Conservation (phyloP, 2,888 invertebrate genomes). For the Sminthurides aquaticus region DNA sequence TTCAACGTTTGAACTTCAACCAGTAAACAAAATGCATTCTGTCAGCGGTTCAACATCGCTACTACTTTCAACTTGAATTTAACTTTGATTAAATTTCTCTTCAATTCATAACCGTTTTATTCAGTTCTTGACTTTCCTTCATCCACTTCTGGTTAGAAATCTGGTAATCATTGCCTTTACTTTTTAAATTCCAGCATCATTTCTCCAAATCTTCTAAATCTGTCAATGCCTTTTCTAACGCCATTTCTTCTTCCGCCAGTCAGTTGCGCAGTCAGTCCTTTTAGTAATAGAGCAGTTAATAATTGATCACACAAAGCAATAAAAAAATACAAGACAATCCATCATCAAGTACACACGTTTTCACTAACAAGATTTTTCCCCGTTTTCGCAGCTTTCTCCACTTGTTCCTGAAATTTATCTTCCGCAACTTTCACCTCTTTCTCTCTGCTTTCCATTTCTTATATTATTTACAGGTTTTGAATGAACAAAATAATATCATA, state of each 20-base stretch:
- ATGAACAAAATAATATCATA: no score
- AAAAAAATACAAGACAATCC: no score
- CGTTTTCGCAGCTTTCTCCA: neutral
- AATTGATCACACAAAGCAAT: neutral
- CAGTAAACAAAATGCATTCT: neutral
- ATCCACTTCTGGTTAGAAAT: constrained; percentile 23
- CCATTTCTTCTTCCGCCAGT: constrained; percentile 27
- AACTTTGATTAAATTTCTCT: neutral
- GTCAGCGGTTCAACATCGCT: neutral
- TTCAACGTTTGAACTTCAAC: no score
- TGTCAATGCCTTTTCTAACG: constrained; percentile 14
- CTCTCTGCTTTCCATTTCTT: neutral
- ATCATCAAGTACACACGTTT: no score
- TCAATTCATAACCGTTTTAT: constrained; percentile 15
- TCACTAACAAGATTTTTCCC: no score
- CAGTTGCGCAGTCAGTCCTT: constrained; percentile 22
- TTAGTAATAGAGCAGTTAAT: neutral
- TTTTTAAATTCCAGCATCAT: constrained; percentile 16
- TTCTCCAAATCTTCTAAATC: constrained; percentile 12
- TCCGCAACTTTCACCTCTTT: neutral
- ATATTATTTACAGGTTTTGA: no score
- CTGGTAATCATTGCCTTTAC: constrained; percentile 29
- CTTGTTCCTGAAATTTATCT: neutral
- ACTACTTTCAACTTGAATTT: neutral
- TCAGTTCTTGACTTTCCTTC: constrained; percentile 26